Percentiles rank a stretch among this genome's conserved stretches.
These are phyloP conservation scores for Picus viridis DNA, from an alignment of 2,797 vertebrate genomes.

Conservation along the genomic window DNA sequence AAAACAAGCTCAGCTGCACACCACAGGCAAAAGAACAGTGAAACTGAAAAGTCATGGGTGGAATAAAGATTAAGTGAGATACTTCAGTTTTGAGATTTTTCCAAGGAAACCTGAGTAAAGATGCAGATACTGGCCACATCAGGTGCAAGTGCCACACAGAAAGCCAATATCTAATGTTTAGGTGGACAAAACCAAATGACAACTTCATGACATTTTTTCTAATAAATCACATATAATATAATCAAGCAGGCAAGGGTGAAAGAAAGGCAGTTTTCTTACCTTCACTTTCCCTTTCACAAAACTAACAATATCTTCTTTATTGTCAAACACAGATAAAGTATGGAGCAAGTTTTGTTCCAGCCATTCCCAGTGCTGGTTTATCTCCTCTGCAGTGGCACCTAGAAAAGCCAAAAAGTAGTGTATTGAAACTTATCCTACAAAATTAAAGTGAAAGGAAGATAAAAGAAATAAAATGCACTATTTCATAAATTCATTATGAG, in stretches of 20 bases:
- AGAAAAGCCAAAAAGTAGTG: constrained; percentile 18
- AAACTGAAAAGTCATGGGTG: background rate
- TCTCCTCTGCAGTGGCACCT: constrained; percentile 93
- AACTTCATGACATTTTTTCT: background rate
- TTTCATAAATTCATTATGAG: background rate
- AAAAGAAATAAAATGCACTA: background rate
- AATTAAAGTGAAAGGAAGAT: background rate
- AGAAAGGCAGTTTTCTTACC: constrained; percentile 74
- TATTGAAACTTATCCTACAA: background rate
- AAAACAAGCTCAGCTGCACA: background rate
- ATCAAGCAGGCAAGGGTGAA: background rate
- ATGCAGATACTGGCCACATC: background rate
- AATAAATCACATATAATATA: background rate
- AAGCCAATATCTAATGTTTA: background rate
- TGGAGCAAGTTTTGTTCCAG: constrained; percentile 92
- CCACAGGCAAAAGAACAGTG: background rate
- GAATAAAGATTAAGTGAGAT: background rate
- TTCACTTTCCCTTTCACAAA: constrained; percentile 97
- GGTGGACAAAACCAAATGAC: background rate
- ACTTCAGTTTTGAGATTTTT: background rate
- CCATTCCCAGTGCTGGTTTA: constrained; percentile 96
- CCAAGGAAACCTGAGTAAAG: background rate
- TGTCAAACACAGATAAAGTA: constrained; percentile 96
- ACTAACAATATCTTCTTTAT: constrained; percentile 92
- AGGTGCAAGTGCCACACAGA: background rate